These are phyloP conservation scores for Semaprochilodus insignis DNA, from an alignment of 2,797 vertebrate genomes.

Conservation along the genomic window DNA sequence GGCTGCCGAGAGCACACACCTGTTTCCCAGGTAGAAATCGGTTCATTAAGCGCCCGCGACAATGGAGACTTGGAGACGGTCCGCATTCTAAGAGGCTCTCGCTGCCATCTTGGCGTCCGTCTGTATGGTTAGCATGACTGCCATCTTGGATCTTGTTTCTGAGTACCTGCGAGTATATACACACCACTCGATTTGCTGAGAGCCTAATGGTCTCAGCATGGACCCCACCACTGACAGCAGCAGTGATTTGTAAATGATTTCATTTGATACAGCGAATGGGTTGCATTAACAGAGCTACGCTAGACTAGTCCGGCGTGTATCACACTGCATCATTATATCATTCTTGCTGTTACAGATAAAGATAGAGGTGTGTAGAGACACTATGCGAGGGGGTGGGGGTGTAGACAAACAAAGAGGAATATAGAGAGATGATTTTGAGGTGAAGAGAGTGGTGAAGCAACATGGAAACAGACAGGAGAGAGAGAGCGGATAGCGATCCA, in stretches of 20 bases:
- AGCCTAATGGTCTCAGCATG: slow-evolving; percentile 38
- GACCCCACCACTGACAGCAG: slow-evolving; percentile 37
- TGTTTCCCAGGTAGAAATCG: slow-evolving; percentile 49
- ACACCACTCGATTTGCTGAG: slow-evolving; percentile 20
- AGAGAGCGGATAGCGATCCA: slow-evolving; percentile 1
- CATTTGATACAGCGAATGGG: slow-evolving; percentile 24
- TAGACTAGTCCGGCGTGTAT: not conserved
- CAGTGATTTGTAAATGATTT: slow-evolving; percentile 18
- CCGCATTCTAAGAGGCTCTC: slow-evolving; percentile 16
- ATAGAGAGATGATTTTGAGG: slow-evolving; percentile 2
- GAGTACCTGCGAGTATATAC: slow-evolving; percentile 38
- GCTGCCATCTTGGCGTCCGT: slow-evolving; percentile 49
- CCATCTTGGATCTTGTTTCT: slow-evolving; percentile 54
- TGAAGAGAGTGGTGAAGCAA: slow-evolving; percentile 2
- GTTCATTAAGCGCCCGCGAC: slow-evolving; percentile 48
- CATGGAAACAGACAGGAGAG: not conserved
- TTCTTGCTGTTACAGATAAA: slow-evolving; percentile 18
- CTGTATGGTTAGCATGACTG: slow-evolving; percentile 27
- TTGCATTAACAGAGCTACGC: not conserved
- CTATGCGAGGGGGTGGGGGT: too few species aligned
- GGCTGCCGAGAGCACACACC: slow-evolving; percentile 42
- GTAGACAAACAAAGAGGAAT: not conserved
- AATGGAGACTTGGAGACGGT: slow-evolving; percentile 47
- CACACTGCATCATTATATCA: not conserved
- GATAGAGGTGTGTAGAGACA: not conserved